Base-by-base conservation (phyloP, 2,797 vertebrate species). In the Carduelis carduelis region DNA sequence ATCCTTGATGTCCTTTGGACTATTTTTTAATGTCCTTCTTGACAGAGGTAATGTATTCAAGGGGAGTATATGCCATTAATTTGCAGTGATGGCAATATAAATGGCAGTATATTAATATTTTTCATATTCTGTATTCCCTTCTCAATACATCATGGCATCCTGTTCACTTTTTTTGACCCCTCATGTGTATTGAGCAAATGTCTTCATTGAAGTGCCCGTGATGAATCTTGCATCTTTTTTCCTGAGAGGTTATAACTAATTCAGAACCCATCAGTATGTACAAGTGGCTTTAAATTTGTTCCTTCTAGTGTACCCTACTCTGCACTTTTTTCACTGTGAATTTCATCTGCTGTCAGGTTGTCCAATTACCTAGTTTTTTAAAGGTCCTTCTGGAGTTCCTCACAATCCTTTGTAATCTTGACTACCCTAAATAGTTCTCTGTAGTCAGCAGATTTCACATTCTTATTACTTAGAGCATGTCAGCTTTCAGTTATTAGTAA, bases 401-500 rank as follows among this genome's bases (percentile, higher is more conserved):
- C 74, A 65, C 66, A 53, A 35, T 95, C 61, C 69, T 92, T 97
- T 95, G 90, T 86, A 89, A 93, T 85, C 59, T 82, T 89, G 43
- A 74, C 78, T 83, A 57, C 77, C 19, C 78, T 81, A 39, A 61
- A 68, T 92, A 72, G 47, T 87, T 83, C 84, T 86, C 63, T 80
- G 93, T 92, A 84, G 92, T 97, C 91, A 96, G 96, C 93, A 88
- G 50, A 93, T 95, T 97, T 96, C 85, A 59, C 30, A 5, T 96
- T 95, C 88, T 93, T 97, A 84, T 92, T 97, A 96, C 95, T 95
- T 96, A 83, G 12, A 81, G 61, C 90, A 64, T 93, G 97, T 97
- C 94, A 95, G 92, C 94, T 91, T 97, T 96, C 89, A 96, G 96
- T 95, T 96, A 97, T 97, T 97, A 97, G 97, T 97, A 97, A 97